A percentile compares a stretch with the other conserved stretches of the same genome.
These are phyloP conservation scores for Drosophila santomea DNA, from an alignment of 1,140 invertebrate species.

Conservation along the genomic window DNA sequence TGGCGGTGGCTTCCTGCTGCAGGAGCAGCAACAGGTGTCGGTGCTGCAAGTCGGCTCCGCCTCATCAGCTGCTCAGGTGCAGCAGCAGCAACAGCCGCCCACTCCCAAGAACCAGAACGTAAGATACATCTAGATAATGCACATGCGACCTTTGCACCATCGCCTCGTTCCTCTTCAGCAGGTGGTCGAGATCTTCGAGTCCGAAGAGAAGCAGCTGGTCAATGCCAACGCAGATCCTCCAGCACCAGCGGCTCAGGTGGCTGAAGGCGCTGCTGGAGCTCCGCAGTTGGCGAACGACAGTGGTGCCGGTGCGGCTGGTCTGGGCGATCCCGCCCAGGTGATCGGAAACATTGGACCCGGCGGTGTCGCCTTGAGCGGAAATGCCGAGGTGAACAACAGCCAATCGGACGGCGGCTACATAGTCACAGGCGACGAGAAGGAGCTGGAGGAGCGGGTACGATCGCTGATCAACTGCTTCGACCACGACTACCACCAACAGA, in stretches of 20 bases:
- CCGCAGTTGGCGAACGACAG: slow-evolving; percentile 46
- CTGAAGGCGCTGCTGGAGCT: slow-evolving; percentile 15
- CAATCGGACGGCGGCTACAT: slow-evolving; percentile 67
- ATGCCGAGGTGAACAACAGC: slow-evolving; percentile 65
- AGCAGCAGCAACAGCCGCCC: slow-evolving; percentile 56
- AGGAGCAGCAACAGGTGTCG: slow-evolving; percentile 61
- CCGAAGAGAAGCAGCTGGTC: slow-evolving; percentile 52
- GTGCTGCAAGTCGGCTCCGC: slow-evolving; percentile 41
- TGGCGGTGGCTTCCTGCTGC: slow-evolving; percentile 75
- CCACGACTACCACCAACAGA: slow-evolving; percentile 87
- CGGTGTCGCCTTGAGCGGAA: slow-evolving; percentile 3
- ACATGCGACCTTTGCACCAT: neutral
- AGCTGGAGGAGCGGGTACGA: slow-evolving; percentile 77
- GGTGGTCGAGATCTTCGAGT: slow-evolving; percentile 47
- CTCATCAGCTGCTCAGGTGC: slow-evolving; percentile 34
- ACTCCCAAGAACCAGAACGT: slow-evolving; percentile 63
- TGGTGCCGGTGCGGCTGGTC: slow-evolving; percentile 18
- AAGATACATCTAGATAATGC: slow-evolving; percentile 1
- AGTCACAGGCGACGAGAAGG: slow-evolving; percentile 80
- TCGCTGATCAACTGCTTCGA: slow-evolving; percentile 88
- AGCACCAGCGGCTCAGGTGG: slow-evolving; percentile 19
- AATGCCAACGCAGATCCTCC: slow-evolving; percentile 37
- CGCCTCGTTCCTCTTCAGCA: slow-evolving; percentile 7
- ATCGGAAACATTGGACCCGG: slow-evolving; percentile 65
- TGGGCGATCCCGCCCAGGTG: slow-evolving; percentile 51